These are phyloP conservation scores for Sander vitreus DNA, from an alignment of 2,113 vertebrate genomes.

Conservation along the genomic window DNA sequence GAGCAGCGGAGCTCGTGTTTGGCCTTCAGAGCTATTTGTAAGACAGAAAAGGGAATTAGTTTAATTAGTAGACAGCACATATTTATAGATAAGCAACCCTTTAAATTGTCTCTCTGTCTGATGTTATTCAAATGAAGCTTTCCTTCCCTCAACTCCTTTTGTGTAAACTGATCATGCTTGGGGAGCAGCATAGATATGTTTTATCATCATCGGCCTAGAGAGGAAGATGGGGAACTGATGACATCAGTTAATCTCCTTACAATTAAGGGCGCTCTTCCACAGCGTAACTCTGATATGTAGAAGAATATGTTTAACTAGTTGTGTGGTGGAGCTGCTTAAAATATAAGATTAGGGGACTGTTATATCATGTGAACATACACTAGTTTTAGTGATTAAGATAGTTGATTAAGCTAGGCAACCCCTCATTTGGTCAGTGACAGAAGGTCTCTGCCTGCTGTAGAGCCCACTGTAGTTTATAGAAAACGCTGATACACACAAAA, in stretches of 20 bases:
- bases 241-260: conserved; percentile 74
- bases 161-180: conserved; percentile 60
- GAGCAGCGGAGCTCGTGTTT: conserved; percentile 15
- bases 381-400: conserved; percentile 3
- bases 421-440: background rate
- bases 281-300: conserved; percentile 19
- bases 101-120: conserved; percentile 45
- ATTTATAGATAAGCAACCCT: conserved; percentile 59
- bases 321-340: conserved; percentile 24
- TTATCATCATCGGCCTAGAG: conserved; percentile 46
- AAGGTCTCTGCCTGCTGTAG: background rate
- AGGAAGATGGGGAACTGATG: conserved; percentile 51
- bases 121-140: conserved; percentile 60
- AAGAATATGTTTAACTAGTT: conserved; percentile 28
- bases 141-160: conserved; percentile 40
- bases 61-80: conserved; percentile 45
- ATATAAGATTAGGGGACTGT: background rate
- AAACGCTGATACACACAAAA: too few species aligned
- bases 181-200: conserved; percentile 57
- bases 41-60: conserved; percentile 23
- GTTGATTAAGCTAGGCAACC: background rate
- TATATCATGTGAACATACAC: background rate
- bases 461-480: too few species aligned
- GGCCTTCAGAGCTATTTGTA: conserved; percentile 10
- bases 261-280: conserved; percentile 68